Evolutionary conservation across 2,888 invertebrate species (phyloP).

Genomic region (Epinotia bilunana): DNA sequence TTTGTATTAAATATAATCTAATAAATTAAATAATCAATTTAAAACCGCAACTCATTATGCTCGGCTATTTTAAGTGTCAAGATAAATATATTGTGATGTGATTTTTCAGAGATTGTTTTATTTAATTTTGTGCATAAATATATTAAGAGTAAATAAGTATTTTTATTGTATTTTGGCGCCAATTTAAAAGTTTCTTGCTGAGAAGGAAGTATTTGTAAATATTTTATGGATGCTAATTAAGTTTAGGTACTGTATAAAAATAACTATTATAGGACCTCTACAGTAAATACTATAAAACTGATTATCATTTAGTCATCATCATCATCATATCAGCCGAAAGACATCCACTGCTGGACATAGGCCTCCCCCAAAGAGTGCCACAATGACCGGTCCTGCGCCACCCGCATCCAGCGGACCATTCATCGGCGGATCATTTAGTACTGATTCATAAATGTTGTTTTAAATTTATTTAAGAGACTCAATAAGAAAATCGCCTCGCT

Average conservation of each 20-base stretch:
- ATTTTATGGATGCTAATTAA: background rate
- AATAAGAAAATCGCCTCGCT: no score
- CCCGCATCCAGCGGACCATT: no score
- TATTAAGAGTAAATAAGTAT: constrained; percentile 7
- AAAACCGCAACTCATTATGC: constrained; percentile 37
- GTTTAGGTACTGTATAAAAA: background rate
- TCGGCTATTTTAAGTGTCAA: constrained; percentile 21
- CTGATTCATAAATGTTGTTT: no score
- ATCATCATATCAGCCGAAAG: no score
- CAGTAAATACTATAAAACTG: no score
- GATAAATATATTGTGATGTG: constrained; percentile 36
- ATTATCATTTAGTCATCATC: no score
- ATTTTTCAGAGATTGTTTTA: constrained; percentile 33
- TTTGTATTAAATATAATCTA: constrained; percentile 20
- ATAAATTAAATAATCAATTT: constrained; percentile 38
- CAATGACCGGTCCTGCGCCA: no score
- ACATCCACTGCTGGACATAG: no score
- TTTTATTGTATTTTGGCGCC: constrained; percentile 5
- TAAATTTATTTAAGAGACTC: no score
- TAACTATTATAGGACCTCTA: no score
- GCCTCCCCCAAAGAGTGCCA: no score
- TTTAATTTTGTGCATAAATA: constrained; percentile 28
- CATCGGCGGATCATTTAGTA: no score
- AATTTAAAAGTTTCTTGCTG: background rate
- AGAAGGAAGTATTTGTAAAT: background rate